Percentiles rank a stretch among this genome's conserved stretches.
Evolutionary conservation across 1,140 invertebrate species (phyloP).

Genomic region (Zelostemma sp.): DNA sequence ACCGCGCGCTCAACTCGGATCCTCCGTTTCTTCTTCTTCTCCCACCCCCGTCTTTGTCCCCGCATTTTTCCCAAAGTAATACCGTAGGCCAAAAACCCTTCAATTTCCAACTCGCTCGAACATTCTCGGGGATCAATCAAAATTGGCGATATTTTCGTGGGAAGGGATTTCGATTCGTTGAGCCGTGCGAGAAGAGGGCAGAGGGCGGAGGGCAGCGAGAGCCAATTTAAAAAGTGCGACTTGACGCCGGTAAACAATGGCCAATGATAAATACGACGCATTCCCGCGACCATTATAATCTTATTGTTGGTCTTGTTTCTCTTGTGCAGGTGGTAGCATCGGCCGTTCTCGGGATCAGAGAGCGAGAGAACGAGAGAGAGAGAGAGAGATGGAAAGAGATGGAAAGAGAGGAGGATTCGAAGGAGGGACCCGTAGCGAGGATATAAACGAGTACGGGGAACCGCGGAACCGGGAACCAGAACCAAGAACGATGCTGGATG

Average conservation of each 20-base stretch:
- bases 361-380: constrained; percentile 12
- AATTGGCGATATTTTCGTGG: no score
- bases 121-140: no score
- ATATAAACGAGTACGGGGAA: constrained; percentile 69
- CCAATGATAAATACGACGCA: constrained; percentile 66
- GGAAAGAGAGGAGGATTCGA: constrained; percentile 17
- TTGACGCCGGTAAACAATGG: constrained; percentile 64
- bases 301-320: constrained; percentile 66
- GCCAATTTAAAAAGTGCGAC: constrained; percentile 59
- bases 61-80: no score
- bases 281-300: constrained; percentile 67
- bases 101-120: no score
- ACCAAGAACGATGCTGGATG: constrained; percentile 19
- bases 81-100: no score
- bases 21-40: background rate
- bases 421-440: constrained; percentile 50
- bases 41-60: no score
- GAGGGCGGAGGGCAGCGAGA: constrained; percentile 29
- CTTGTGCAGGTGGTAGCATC: constrained; percentile 61
- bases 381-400: constrained; percentile 18
- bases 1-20: constrained; percentile 35
- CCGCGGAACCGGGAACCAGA: constrained; percentile 52
- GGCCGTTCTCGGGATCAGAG: constrained; percentile 18
- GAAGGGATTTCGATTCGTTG: no score
- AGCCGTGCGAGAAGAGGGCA: constrained; percentile 25